Conservation (phyloP, 1,140 invertebrate species). For the Temnothorax curvispinosus region DNA sequence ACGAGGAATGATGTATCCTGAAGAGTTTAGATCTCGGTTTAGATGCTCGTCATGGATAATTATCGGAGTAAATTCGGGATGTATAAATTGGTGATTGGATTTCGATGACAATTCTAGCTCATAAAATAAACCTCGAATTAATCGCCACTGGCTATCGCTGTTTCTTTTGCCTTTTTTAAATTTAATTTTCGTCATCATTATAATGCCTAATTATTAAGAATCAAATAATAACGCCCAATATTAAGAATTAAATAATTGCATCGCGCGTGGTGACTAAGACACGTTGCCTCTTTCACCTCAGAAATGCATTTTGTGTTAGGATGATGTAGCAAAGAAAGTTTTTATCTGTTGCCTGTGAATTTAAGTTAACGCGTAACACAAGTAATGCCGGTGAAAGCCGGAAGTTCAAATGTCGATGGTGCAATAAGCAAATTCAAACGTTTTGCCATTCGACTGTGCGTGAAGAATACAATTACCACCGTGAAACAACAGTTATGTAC, state of each 20-base stretch:
- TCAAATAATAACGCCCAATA: no score
- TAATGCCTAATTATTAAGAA: background rate
- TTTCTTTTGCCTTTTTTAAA: background rate
- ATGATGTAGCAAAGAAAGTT: background rate
- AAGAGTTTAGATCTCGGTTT: no score
- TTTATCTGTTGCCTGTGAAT: background rate
- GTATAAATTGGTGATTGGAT: background rate
- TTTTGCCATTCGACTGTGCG: slow-evolving; percentile 2
- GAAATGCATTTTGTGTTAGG: background rate
- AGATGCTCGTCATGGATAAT: background rate
- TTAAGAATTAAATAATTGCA: background rate
- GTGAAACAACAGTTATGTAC: slow-evolving; percentile 13
- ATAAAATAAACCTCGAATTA: slow-evolving; percentile 8
- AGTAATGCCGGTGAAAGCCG: slow-evolving; percentile 55
- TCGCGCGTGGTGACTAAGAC: background rate
- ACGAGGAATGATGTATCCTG: background rate
- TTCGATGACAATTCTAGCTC: background rate
- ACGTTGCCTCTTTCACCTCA: background rate
- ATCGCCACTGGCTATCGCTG: background rate
- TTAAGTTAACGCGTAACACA: slow-evolving; percentile 42
- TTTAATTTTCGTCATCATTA: background rate
- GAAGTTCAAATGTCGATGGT: slow-evolving; percentile 22
- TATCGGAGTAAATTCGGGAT: background rate
- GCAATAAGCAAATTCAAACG: slow-evolving; percentile 60
- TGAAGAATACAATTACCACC: background rate